Evolutionary conservation across 2,797 vertebrate genomes (phyloP), one percentile per base, ranked within the genome.

Genomic region (Pangasius sanitwongsei): DNA sequence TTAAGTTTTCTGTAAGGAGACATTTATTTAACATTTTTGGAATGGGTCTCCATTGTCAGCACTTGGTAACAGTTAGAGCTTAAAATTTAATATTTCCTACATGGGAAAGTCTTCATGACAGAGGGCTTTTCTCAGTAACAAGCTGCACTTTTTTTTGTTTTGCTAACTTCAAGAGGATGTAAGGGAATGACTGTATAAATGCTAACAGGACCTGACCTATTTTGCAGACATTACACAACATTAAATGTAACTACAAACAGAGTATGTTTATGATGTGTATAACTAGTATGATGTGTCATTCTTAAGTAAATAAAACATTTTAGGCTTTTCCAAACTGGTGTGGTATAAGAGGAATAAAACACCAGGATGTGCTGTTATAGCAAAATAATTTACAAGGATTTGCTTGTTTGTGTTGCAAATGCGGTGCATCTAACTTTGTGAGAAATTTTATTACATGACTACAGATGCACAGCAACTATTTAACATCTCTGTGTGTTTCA

Each of bases 401-500:
- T 41, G 20, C 16, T 37, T 41, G 13, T 31, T 18, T n/a, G 28
- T 20, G 50, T 48, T 25, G 11, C 5, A 23, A 16, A 48, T 75
- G 6, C 48, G 72, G 3, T 48, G 20, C 7, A 6, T 28, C 50
- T 31, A n/a, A 13, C 0, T 34, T 67, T 59, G 55, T 15, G 34
- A 50, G 3, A 86, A 72, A 13, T 37, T 0, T 50, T n/a, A 53
- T 16, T 28, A 50, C 1, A 53, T 34, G 28, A 8, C 28, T 15
- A 34, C 0, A 34, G 18, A 15, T 28, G 13, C 11, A 28, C 25
- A 18, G 15, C 41, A 48, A 28, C 23, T n/a, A 11, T 11, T 44
- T 65, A n/a, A 65, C 23, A 18, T 83, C 82, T 65, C 37, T 65
- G 25, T 83, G 6, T 59, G 28, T 86, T 86, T 82, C 41, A 59